Conservation (phyloP, 35 echinoderm and acorn worm genomes). For the Apostichopus californicus region DNA sequence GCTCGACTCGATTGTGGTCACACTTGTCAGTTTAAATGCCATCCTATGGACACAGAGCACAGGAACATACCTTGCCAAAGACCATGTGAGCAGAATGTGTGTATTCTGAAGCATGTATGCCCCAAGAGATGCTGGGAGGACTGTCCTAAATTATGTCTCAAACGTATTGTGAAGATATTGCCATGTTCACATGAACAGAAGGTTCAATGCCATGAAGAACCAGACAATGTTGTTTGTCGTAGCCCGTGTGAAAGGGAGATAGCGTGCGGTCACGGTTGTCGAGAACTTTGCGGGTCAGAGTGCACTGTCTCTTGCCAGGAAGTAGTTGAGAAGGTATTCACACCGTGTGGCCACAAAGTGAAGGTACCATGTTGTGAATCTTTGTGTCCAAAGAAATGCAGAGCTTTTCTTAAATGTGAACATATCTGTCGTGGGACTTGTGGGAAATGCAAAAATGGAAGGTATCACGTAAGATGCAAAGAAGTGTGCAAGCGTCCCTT, state of each 20-base stretch:
- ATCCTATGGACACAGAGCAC: constrained; percentile 50
- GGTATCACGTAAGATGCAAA: constrained; percentile 53
- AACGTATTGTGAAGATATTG: background rate
- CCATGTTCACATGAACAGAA: constrained; percentile 26
- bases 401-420: constrained; percentile 26
- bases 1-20: constrained; percentile 80
- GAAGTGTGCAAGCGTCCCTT: constrained; percentile 31
- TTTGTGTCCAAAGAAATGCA: constrained; percentile 30
- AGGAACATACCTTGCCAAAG: background rate
- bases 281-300: background rate
- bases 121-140: background rate
- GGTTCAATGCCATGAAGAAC: background rate
- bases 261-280: constrained; percentile 66
- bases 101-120: constrained; percentile 29
- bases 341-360: constrained; percentile 52
- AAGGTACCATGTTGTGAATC: constrained; percentile 9
- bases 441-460: constrained; percentile 33
- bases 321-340: constrained; percentile 13
- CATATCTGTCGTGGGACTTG: constrained; percentile 40
- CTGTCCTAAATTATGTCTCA: constrained; percentile 8
- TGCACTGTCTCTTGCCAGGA: background rate
- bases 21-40: constrained; percentile 65
- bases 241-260: constrained; percentile 41
- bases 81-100: constrained; percentile 18
- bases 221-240: constrained; percentile 35